Evolutionary conservation across 2,113 vertebrate species (phyloP).

Genomic region (Proterorhinus semilunaris): DNA sequence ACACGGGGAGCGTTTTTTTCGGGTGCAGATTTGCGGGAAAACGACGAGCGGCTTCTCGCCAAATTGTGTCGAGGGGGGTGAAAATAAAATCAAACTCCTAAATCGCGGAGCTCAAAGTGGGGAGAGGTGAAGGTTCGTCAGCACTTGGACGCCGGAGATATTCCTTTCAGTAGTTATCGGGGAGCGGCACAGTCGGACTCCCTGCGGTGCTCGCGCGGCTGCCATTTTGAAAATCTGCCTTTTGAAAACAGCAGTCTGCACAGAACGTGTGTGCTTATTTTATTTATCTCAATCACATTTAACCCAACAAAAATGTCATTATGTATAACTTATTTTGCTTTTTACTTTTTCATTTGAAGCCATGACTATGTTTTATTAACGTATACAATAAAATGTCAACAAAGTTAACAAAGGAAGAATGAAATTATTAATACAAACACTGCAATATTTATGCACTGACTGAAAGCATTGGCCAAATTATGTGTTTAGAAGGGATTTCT

Average conservation of each 20-base stretch:
- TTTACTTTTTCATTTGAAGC: too few species aligned
- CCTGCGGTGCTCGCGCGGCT: not conserved
- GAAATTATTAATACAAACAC: not conserved
- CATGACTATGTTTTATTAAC: too few species aligned
- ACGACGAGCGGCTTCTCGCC: not conserved
- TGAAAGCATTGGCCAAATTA: not conserved
- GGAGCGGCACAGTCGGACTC: slow-evolving; percentile 17
- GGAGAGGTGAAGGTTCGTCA: not conserved
- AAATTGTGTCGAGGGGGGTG: not conserved
- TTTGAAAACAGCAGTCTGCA: slow-evolving; percentile 24
- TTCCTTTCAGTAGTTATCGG: slow-evolving; percentile 11
- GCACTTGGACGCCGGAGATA: not conserved
- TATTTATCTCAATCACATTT: slow-evolving; percentile 2
- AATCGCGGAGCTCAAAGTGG: slow-evolving; percentile 11
- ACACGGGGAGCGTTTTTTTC: slow-evolving; percentile 7
- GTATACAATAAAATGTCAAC: not conserved
- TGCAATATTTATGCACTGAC: not conserved
- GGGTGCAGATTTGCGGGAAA: not conserved
- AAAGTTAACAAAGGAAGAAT: not conserved
- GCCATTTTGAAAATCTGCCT: slow-evolving; percentile 44
- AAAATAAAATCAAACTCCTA: not conserved
- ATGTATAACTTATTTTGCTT: not conserved
- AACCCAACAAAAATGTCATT: not conserved
- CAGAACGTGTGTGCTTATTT: not conserved
- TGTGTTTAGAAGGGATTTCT: not conserved